Evolutionary conservation across 2,113 vertebrate species (phyloP).

Genomic region (Brachyistius frenatus): DNA sequence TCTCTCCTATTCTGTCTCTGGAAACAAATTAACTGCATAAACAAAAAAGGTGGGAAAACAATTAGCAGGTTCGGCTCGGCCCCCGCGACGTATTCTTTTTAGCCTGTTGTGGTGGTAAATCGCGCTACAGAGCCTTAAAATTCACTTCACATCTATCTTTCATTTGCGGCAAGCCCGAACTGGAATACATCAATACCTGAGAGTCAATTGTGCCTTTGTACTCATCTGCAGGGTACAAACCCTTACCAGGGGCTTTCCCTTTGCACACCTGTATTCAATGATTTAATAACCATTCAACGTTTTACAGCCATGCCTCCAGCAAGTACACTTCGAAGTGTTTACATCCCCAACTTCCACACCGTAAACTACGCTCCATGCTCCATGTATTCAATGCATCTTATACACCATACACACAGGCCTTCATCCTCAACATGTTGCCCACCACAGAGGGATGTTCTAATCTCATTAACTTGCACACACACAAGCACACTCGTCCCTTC

Average conservation of each 20-base stretch:
- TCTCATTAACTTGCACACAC: not conserved
- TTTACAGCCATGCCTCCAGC: not conserved
- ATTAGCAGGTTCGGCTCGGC: slow-evolving; percentile 9
- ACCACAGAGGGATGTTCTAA: slow-evolving; percentile 1
- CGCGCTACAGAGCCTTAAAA: slow-evolving; percentile 12
- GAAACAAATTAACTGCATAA: slow-evolving; percentile 48
- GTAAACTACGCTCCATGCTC: not conserved
- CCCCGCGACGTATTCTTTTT: not conserved
- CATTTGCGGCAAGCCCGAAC: slow-evolving; percentile 28
- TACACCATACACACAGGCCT: not conserved
- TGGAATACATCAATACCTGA: slow-evolving; percentile 58
- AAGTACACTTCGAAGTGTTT: not conserved
- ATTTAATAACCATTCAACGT: not conserved
- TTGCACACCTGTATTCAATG: not conserved
- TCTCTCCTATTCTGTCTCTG: slow-evolving; percentile 44
- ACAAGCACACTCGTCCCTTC: slow-evolving; percentile 1
- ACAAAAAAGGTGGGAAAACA: slow-evolving; percentile 48
- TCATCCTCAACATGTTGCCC: not conserved
- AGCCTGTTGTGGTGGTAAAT: slow-evolving; percentile 24
- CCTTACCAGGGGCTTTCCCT: slow-evolving; percentile 35
- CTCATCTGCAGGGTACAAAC: slow-evolving; percentile 49
- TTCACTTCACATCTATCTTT: slow-evolving; percentile 46
- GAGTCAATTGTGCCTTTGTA: slow-evolving; percentile 40
- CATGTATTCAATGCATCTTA: not conserved
- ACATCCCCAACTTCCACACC: not conserved